Percentiles rank a stretch among this genome's conserved stretches.
Evolutionary conservation across 2,888 invertebrate genomes (phyloP).

Genomic region (Nomada lathburiana): DNA sequence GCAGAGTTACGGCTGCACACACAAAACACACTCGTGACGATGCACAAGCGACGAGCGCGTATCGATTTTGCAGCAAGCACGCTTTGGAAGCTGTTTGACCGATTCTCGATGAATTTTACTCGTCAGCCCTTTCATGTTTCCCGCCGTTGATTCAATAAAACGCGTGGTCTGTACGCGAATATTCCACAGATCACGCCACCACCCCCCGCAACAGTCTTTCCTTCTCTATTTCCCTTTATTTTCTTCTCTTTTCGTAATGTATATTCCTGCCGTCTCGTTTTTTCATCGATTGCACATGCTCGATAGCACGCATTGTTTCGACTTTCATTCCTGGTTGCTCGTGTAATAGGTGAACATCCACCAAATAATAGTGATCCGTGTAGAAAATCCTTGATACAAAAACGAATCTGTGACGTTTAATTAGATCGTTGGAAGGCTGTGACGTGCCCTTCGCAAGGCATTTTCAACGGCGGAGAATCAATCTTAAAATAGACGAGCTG

Average conservation of each 20-base stretch:
- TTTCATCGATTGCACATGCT: neutral
- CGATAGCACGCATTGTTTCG: neutral
- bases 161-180: neutral
- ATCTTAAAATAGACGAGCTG: slow-evolving; percentile 61
- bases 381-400: neutral
- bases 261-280: no score
- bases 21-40: slow-evolving; percentile 12
- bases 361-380: slow-evolving; percentile 26
- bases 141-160: slow-evolving; percentile 4
- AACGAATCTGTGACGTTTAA: slow-evolving; percentile 39
- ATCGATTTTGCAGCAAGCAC: slow-evolving; percentile 37
- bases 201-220: neutral
- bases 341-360: neutral
- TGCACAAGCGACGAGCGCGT: slow-evolving; percentile 12
- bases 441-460: slow-evolving; percentile 59
- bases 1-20: slow-evolving; percentile 7
- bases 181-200: neutral
- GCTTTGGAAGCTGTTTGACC: neutral
- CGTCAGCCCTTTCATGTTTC: neutral
- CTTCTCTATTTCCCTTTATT: no score
- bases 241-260: no score
- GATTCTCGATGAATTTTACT: slow-evolving; percentile 15
- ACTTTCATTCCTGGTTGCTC: neutral
- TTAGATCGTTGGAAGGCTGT: slow-evolving; percentile 57
- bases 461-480: slow-evolving; percentile 53